Evolutionary conservation across 2,113 vertebrate genomes (phyloP).

Genomic region (Acrocephalus kingi): DNA sequence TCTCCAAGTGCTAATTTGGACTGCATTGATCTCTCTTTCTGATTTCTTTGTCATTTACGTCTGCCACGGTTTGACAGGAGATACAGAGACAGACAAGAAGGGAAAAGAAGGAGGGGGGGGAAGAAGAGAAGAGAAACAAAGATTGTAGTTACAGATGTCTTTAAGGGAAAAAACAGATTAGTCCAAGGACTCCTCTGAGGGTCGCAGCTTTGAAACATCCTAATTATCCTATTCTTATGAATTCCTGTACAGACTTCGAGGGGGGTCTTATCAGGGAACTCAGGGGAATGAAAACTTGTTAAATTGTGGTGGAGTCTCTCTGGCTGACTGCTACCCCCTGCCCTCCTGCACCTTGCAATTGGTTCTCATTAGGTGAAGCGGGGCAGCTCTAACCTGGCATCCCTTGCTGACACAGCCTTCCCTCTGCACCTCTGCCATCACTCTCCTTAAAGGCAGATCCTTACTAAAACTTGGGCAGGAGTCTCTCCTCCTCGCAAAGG

Average conservation of each 20-base stretch:
- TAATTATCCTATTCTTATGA: constrained; percentile 72
- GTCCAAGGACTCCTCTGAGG: constrained; percentile 73
- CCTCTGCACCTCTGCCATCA: neutral
- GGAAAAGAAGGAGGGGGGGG: constrained; percentile 27
- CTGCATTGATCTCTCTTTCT: constrained; percentile 85
- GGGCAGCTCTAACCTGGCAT: neutral
- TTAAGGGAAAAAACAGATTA: constrained; percentile 73
- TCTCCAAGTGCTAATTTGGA: constrained; percentile 88
- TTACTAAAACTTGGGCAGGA: neutral
- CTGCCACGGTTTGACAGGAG: constrained; percentile 77
- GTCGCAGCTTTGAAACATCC: constrained; percentile 69
- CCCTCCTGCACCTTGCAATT: neutral
- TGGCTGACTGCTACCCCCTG: constrained; percentile 31
- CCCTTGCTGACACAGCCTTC: neutral
- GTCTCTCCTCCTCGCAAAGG: neutral
- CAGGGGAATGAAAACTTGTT: constrained; percentile 61
- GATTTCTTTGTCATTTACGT: constrained; percentile 87
- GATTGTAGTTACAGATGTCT: constrained; percentile 74
- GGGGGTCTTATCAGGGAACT: constrained; percentile 64
- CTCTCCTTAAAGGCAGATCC: neutral
- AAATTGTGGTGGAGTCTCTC: constrained; percentile 30
- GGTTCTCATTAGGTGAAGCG: neutral
- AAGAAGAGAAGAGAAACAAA: constrained; percentile 73
- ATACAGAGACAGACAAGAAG: constrained; percentile 80
- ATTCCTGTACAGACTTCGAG: constrained; percentile 56